Evolutionary conservation across 1,140 invertebrate species (phyloP).

Genomic region (Galleria mellonella): DNA sequence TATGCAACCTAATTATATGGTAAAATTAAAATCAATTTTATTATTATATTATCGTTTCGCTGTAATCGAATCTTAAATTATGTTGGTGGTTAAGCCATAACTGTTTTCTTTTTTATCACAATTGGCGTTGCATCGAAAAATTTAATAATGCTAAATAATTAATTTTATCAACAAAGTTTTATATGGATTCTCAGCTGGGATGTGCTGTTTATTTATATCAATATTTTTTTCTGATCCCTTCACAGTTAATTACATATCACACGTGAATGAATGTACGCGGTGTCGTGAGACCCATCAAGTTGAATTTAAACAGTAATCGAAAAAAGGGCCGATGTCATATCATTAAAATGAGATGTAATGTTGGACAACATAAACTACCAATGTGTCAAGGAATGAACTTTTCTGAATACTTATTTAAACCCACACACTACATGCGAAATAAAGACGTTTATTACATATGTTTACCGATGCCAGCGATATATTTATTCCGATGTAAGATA

Average conservation of each 20-base stretch:
- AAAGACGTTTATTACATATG: conserved; percentile 19
- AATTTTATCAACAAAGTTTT: too few species aligned
- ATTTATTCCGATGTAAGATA: too few species aligned
- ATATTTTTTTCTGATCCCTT: conserved; percentile 31
- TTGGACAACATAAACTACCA: not conserved
- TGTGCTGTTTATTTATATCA: conserved; percentile 13
- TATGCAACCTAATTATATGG: too few species aligned
- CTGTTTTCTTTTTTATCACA: too few species aligned
- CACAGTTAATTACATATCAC: conserved; percentile 28
- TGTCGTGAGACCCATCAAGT: conserved; percentile 10
- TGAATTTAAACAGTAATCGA: conserved; percentile 25
- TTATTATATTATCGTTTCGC: not conserved
- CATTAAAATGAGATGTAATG: conserved; percentile 35
- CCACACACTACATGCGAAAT: conserved; percentile 28
- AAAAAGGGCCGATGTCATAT: conserved; percentile 29
- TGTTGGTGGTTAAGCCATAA: too few species aligned
- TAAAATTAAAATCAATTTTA: too few species aligned
- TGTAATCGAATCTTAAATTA: too few species aligned
- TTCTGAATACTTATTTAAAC: conserved; percentile 26
- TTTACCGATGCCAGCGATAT: too few species aligned
- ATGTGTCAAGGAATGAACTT: too few species aligned
- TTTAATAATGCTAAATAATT: too few species aligned
- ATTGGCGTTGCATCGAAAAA: too few species aligned
- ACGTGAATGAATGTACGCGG: conserved; percentile 20
- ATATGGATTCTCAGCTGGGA: too few species aligned